Evolutionary conservation across 1,140 invertebrate genomes (phyloP).

Genomic region (Drosophila mayri): DNA sequence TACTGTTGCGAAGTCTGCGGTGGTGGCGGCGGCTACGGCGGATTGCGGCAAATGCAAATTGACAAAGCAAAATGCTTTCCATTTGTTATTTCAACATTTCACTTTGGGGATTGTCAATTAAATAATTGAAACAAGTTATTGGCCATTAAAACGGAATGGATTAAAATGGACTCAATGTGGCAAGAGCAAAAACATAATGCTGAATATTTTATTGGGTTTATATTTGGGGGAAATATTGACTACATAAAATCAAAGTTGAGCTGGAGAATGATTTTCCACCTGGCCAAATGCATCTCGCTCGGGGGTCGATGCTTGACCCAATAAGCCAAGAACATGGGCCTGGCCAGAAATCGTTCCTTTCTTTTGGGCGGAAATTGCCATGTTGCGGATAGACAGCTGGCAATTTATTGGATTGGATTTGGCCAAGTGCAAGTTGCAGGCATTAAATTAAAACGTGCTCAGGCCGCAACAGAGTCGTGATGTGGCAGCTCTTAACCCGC

Average conservation of each 20-base stretch:
- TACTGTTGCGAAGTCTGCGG: slow-evolving; percentile 31
- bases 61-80: slow-evolving; percentile 37
- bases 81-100: slow-evolving; percentile 26
- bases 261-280: slow-evolving; percentile 6
- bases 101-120: slow-evolving; percentile 20
- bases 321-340: slow-evolving; percentile 19
- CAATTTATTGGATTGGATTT: slow-evolving; percentile 49
- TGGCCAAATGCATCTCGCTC: slow-evolving; percentile 8
- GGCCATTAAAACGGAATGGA: slow-evolving; percentile 15
- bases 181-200: background rate
- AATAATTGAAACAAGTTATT: slow-evolving; percentile 31
- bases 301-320: slow-evolving; percentile 27
- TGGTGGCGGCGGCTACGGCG: background rate
- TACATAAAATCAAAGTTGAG: background rate
- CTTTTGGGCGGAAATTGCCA: slow-evolving; percentile 29
- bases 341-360: slow-evolving; percentile 25
- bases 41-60: slow-evolving; percentile 67
- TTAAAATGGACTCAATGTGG: slow-evolving; percentile 4
- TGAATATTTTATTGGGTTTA: background rate
- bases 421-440: slow-evolving; percentile 46
- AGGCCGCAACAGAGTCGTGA: slow-evolving; percentile 55
- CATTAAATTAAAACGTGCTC: slow-evolving; percentile 70
- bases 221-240: background rate
- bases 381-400: slow-evolving; percentile 38
- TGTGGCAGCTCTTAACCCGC: slow-evolving; percentile 59